A percentile compares a stretch with the other conserved stretches of the same genome.
Evolutionary conservation across 2,113 vertebrate species (phyloP).

Genomic region (Poecilia latipinna): DNA sequence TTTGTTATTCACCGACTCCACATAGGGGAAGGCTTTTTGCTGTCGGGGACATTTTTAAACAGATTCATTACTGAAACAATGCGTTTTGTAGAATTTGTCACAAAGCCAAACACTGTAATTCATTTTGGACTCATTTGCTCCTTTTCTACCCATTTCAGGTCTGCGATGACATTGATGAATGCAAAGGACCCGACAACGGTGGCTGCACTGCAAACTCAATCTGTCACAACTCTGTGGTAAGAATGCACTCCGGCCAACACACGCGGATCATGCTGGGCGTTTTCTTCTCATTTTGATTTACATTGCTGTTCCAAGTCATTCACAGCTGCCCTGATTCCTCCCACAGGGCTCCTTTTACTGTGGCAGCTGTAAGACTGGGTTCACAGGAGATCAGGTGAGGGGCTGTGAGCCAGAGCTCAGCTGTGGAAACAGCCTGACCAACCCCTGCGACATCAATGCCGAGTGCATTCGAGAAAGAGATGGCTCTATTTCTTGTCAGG

Average conservation of each 20-base stretch:
- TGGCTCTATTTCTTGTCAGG: constrained; percentile 88
- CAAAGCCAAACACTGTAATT: neutral
- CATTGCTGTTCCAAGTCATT: neutral
- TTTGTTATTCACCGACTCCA: neutral
- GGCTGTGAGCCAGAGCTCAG: constrained; percentile 89
- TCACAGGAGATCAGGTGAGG: constrained; percentile 87
- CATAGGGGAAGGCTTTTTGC: neutral
- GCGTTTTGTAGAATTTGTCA: constrained; percentile 3
- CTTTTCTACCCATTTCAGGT: constrained; percentile 59
- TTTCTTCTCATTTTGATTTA: neutral
- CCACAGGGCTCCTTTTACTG: constrained; percentile 92
- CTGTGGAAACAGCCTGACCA: constrained; percentile 88
- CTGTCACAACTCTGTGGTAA: constrained; percentile 94
- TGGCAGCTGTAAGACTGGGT: constrained; percentile 90
- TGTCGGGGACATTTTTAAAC: neutral
- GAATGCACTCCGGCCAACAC: constrained; percentile 16
- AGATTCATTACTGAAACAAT: neutral
- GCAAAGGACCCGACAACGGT: constrained; percentile 85
- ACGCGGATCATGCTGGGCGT: neutral
- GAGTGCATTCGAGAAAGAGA: constrained; percentile 85
- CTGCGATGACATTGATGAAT: constrained; percentile 92
- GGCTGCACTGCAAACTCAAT: constrained; percentile 90
- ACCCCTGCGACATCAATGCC: constrained; percentile 92
- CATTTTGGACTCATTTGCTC: neutral
- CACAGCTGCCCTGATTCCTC: constrained; percentile 11